These are phyloP conservation scores for Dynastes maya DNA, from an alignment of 2,888 invertebrate species.

Conservation along the genomic window DNA sequence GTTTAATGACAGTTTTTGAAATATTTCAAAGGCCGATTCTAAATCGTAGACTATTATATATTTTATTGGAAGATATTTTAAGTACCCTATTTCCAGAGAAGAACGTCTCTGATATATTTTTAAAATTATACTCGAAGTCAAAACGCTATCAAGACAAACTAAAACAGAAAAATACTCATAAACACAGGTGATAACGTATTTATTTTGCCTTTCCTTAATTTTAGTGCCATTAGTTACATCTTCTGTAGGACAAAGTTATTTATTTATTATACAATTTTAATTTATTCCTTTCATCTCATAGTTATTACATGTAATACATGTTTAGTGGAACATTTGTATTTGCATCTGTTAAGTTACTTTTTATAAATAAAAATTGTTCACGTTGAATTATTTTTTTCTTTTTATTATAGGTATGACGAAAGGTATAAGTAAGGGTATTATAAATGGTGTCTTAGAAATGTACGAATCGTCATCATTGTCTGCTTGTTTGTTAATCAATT, in stretches of 20 bases:
- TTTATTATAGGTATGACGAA: constrained; percentile 56
- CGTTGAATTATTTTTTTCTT: constrained; percentile 54
- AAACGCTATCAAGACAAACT: constrained; percentile 66
- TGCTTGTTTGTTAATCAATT: constrained; percentile 16
- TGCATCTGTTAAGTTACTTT: constrained; percentile 24
- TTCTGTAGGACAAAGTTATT: constrained; percentile 24
- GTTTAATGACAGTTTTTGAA: constrained; percentile 88
- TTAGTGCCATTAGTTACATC: constrained; percentile 50
- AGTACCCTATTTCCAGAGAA: constrained; percentile 87
- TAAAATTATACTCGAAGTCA: constrained; percentile 81
- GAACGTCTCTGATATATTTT: constrained; percentile 80
- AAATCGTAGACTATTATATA: constrained; percentile 87
- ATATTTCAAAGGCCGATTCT: constrained; percentile 90
- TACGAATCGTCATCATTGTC: neutral
- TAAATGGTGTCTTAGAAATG: constrained; percentile 20
- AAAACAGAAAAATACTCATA: constrained; percentile 56
- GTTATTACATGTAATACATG: constrained; percentile 33
- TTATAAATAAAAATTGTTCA: constrained; percentile 48
- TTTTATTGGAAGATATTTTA: constrained; percentile 87
- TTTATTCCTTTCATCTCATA: constrained; percentile 54
- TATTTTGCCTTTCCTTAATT: constrained; percentile 49
- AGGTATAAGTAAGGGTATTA: constrained; percentile 48
- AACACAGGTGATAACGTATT: constrained; percentile 62
- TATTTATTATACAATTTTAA: constrained; percentile 41
- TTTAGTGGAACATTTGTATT: constrained; percentile 33